Percentiles rank a stretch among this genome's conserved stretches.
phyloP scores from a whole-genome alignment of 2,888 invertebrate genomes.

The Polydrusus pterygomalis region DNA sequence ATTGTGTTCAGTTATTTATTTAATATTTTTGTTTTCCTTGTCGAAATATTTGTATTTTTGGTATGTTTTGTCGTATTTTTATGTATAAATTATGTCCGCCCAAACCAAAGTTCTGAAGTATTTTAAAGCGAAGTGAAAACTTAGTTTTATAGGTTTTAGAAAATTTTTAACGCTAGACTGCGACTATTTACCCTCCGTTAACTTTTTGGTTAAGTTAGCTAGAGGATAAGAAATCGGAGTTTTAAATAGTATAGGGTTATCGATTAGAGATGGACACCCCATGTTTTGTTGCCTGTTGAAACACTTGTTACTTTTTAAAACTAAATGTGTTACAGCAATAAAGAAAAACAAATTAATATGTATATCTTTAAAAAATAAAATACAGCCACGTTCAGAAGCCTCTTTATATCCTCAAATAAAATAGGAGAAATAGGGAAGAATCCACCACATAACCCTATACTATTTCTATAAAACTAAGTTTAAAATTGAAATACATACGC shows the following conservation, averaged over 20 bases:
- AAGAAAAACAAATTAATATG: no score
- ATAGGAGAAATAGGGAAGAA: no score
- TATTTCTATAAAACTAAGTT: conserved; percentile 36
- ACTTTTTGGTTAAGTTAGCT: no score
- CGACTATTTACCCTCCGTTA: conserved; percentile 2
- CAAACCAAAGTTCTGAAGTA: conserved; percentile 67
- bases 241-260: not conserved
- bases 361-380: no score
- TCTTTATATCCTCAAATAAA: no score
- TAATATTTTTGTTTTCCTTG: conserved; percentile 57
- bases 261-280: no score
- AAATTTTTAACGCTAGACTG: conserved; percentile 12
- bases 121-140: conserved; percentile 58
- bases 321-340: no score
- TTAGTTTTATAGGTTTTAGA: conserved; percentile 27
- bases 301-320: no score
- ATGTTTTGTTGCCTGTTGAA: no score
- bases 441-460: no score
- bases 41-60: conserved; percentile 67
- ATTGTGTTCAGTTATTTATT: conserved; percentile 63
- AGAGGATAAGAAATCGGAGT: not conserved
- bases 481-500: conserved; percentile 46
- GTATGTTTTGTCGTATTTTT: conserved; percentile 61
- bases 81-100: conserved; percentile 45
- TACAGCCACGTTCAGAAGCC: no score